Base-by-base conservation (phyloP, 2,888 invertebrate species). In the Cenopis cana region DNA sequence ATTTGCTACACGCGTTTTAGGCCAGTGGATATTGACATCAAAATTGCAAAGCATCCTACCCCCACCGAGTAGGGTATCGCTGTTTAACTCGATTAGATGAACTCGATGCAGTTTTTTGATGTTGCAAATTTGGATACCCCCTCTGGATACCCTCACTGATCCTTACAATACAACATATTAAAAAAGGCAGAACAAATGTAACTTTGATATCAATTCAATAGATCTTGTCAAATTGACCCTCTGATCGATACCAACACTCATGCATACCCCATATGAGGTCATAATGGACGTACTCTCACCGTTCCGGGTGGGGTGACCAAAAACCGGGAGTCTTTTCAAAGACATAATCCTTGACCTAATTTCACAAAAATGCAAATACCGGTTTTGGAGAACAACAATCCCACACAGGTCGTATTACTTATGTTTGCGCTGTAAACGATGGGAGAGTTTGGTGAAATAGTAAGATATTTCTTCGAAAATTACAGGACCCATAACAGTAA, bases 351-450 rank as follows among this genome's bases (percentile, higher is more conserved):
- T 88, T 89, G 89, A 88, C 89, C 88, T 75, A 82, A 84, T 85
- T 87, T 76, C 72, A 74, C 80, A 52, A 80, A 77, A 82, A 79
- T 75, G 77, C 76, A 49, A 61, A 76, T 75, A 75, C 74, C 68
- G 74, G 76, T 76, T 77, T 74, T 74, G 69, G 75, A 76, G 72
- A 61, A 59, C 55, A 72, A 70, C 57, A 65, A 75, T 88, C 89
- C 79, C 88, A 88, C 85, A 88, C 87, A 87, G 89, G 86, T 89
- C 86, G 84, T 80, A 84, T 89, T 86, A 87, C 89, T 74, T 76
- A 83, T 85, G 83, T 85, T 74, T 61, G 49, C 12, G 20, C 6
- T 14, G 24, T 20, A 24, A 64, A 54, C 38, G 64, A 64, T 62
- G 62, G 62, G 52, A 33, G 49, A 64, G 52, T 62, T 50, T n/a